These are phyloP conservation scores for Nephila pilipes DNA, from an alignment of 1,140 invertebrate species.

Conservation along the genomic window DNA sequence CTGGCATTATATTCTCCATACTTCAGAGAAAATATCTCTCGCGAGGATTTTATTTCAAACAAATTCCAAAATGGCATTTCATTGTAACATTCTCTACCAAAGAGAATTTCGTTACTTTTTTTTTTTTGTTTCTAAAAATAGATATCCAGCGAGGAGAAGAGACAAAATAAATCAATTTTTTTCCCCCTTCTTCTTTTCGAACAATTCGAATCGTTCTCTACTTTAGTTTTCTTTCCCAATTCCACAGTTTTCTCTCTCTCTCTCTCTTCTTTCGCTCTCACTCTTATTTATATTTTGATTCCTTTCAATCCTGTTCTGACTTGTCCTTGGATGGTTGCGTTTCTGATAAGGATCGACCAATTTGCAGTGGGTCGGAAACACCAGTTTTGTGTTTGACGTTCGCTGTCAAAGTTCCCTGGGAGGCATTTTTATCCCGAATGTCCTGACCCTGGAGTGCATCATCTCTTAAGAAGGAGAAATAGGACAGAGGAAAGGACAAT, in stretches of 20 bases:
- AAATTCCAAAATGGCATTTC: no score
- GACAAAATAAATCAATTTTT: not conserved
- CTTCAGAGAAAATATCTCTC: no score
- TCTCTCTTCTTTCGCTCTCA: not conserved
- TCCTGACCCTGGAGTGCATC: slow-evolving; percentile 39
- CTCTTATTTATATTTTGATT: slow-evolving; percentile 3
- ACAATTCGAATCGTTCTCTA: not conserved
- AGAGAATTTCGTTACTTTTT: no score
- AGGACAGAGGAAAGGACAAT: slow-evolving; percentile 48
- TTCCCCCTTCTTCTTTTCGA: not conserved
- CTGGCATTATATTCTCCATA: no score
- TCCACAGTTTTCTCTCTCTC: not conserved
- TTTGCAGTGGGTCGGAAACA: slow-evolving; percentile 51
- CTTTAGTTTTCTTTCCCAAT: not conserved
- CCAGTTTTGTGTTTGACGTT: slow-evolving; percentile 53
- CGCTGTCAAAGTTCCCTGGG: not conserved
- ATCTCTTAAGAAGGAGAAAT: slow-evolving; percentile 38
- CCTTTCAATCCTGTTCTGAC: not conserved
- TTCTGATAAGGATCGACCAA: slow-evolving; percentile 62
- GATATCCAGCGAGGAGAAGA: not conserved
- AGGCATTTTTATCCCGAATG: slow-evolving; percentile 46
- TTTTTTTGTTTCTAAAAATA: not conserved
- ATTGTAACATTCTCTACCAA: not conserved
- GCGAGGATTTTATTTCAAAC: no score
- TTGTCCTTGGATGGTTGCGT: slow-evolving; percentile 47